Base-by-base conservation (phyloP, 2,888 invertebrate genomes). In the Argyra leucocephala region DNA sequence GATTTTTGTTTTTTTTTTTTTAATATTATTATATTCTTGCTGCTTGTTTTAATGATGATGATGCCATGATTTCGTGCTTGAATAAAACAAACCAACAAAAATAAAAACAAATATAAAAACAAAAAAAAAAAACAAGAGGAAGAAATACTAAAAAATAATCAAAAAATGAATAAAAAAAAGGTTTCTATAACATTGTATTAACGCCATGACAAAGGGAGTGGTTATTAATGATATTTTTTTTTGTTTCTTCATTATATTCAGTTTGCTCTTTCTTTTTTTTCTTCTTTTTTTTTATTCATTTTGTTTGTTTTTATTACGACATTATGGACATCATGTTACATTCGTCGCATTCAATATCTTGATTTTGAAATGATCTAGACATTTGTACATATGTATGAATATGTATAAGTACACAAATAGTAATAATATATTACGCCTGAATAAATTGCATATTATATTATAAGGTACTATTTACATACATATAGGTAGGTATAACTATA, bases 51-150 rank as follows among this genome's bases (percentile, higher is more conserved):
- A 23, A 67, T 69, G 65, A 69, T 69, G 68, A 69, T 69, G 69
- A 69, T 69, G 69, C 69, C 69, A 67, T 67, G 67, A 67, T 67
- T 69, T 66, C 67, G 66, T 67, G 66, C 64, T 65, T 65, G 63
- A 69, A 66, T 24, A 31, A 61, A 61, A 61, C 48, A 48, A 37
- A 31, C 31, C 15, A 37, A 48, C 31, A 31, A 31, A 31, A 31
- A 31, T 31, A 31, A 31, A 31, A 31, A 31, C 31, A 31, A n/a
- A 31, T 31, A 9, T 48, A n/a, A 48, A 48, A 48, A 37, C 6
- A 10, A 31, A 31, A 31, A 31, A 31, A 31, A 7, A 31, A 37
- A 37, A 3, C 3, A 12, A 37, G 12, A 37, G 12, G 12, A 9
- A 48, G 18, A 15, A 48, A 48, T 18, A 48, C 31, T 48, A 48